A percentile compares a stretch with the other conserved stretches of the same genome.
These are phyloP conservation scores for Diglossa cyanea DNA, from an alignment of 2,797 vertebrate genomes.

Conservation along the genomic window DNA sequence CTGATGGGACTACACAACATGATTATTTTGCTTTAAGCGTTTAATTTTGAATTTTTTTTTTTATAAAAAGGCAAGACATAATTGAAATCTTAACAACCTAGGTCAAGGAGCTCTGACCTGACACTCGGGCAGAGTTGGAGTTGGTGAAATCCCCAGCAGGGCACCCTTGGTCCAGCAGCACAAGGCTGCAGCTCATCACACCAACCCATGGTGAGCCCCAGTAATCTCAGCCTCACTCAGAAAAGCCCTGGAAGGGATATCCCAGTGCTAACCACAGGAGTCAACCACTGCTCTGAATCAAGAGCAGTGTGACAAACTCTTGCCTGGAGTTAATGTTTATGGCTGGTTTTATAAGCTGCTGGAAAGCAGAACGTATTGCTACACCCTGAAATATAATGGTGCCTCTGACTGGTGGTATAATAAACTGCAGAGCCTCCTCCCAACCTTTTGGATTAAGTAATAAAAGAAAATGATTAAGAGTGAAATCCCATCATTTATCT, in stretches of 20 bases:
- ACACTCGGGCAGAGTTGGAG: not conserved
- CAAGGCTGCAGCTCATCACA: not conserved
- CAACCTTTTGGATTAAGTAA: slow-evolving; percentile 57
- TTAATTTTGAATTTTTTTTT: not conserved
- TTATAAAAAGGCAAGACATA: not conserved
- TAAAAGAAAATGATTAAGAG: slow-evolving; percentile 63
- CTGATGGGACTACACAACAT: not conserved
- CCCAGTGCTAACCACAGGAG: not conserved
- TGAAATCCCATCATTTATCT: slow-evolving; percentile 39
- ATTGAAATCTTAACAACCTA: not conserved
- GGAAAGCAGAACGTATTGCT: slow-evolving; percentile 32
- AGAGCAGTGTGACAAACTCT: slow-evolving; percentile 9
- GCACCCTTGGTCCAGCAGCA: not conserved
- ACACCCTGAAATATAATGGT: slow-evolving; percentile 28
- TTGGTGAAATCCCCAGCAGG: not conserved
- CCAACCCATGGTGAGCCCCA: not conserved
- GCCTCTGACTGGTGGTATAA: not conserved
- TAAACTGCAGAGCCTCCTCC: slow-evolving; percentile 34
- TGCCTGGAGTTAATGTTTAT: slow-evolving; percentile 49
- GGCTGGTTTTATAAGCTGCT: slow-evolving; percentile 47
- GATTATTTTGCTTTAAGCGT: not conserved
- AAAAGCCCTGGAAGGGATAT: not conserved
- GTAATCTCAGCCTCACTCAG: not conserved
- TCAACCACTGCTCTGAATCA: slow-evolving; percentile 2
- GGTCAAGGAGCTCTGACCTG: not conserved